Percentiles rank a stretch among this genome's conserved stretches.
Evolutionary conservation across 2,797 vertebrate species (phyloP).

Genomic region (Falco berigora): DNA sequence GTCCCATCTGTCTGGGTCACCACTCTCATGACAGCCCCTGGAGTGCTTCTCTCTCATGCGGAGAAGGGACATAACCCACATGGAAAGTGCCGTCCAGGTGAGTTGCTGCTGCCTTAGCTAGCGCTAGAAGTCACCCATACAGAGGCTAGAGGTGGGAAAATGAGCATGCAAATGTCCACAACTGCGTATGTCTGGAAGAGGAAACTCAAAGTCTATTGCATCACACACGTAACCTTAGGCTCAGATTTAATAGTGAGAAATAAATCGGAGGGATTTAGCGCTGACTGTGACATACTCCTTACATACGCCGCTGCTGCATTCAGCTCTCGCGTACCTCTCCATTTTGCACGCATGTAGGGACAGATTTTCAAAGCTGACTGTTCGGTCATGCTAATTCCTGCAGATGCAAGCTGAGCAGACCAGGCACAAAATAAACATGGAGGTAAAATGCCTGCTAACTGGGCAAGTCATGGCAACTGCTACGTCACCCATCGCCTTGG

Average conservation of each 20-base stretch:
- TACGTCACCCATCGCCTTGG: neutral
- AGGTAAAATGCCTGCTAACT: neutral
- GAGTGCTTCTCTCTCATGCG: fast-evolving
- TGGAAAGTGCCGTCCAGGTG: fast-evolving
- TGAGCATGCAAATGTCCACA: neutral
- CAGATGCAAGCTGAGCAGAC: neutral
- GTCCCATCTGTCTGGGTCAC: neutral
- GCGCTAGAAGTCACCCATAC: fast-evolving
- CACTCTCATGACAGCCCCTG: fast-evolving
- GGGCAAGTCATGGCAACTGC: neutral
- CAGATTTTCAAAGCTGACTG: neutral
- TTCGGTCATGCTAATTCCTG: neutral
- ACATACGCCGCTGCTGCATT: neutral
- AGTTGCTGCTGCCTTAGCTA: neutral
- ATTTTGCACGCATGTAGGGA: neutral
- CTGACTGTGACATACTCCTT: neutral
- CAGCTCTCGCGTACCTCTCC: neutral
- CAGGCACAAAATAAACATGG: neutral
- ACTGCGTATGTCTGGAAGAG: neutral
- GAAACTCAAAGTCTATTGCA: neutral
- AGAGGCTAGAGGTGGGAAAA: neutral
- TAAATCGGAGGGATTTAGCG: neutral
- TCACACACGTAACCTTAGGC: neutral
- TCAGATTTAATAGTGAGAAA: neutral
- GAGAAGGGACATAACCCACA: neutral